Evolutionary conservation across 1,140 invertebrate genomes (phyloP).

Genomic region (Armadillidium nasatum): DNA sequence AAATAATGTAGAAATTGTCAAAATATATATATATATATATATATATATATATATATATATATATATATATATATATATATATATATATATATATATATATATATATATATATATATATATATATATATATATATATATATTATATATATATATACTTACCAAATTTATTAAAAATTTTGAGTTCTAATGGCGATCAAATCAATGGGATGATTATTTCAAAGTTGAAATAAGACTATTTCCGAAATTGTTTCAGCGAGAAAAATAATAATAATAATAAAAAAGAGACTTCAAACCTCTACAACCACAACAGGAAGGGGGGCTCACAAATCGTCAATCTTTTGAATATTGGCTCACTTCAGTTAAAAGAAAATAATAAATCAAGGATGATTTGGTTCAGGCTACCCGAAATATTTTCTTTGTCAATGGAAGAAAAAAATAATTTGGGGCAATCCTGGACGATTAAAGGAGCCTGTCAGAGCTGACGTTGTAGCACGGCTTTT

Average conservation of each 20-base stretch:
- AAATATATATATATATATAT: not conserved
- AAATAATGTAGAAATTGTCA: not conserved
- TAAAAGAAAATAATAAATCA: no score
- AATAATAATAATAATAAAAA: not conserved
- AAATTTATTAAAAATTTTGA: no score
- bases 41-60: no score
- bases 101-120: no score
- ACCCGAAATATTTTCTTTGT: not conserved
- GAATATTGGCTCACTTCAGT: no score
- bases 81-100: no score
- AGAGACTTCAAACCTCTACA: not conserved
- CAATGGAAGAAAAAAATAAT: no score
- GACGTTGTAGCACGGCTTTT: not conserved
- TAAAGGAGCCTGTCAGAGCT: not conserved
- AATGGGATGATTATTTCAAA: no score
- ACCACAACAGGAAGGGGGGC: not conserved
- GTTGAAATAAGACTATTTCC: not conserved
- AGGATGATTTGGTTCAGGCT: not conserved
- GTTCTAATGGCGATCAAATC: no score
- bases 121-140: no score
- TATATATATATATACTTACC: no score
- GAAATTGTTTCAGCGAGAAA: not conserved
- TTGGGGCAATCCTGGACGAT: slow-evolving; percentile 4
- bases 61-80: no score
- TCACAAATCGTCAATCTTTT: slow-evolving; percentile 8